Evolutionary conservation across 2,113 vertebrate genomes (phyloP).

Genomic region (Caracal caracal): DNA sequence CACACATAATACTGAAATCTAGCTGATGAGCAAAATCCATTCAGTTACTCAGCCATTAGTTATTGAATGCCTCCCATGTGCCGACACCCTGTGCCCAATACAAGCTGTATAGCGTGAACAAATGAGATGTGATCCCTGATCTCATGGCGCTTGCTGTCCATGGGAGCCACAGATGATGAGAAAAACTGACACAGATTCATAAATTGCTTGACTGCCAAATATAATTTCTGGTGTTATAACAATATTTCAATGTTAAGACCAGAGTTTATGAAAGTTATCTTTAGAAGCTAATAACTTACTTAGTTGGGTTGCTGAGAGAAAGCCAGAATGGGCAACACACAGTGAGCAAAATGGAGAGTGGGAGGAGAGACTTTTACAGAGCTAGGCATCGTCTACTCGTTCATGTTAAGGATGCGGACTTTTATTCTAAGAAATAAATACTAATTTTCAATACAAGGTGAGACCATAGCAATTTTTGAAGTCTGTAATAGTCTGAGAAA

Average conservation of each 20-base stretch:
- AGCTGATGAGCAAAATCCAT: neutral
- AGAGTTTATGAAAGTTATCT: neutral
- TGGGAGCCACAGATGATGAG: neutral
- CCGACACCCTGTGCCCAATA: neutral
- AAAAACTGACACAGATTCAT: neutral
- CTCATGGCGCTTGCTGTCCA: neutral
- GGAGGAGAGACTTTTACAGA: neutral
- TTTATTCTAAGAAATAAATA: neutral
- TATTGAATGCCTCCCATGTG: neutral
- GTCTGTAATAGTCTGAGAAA: neutral
- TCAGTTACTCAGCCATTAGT: neutral
- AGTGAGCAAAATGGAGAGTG: neutral
- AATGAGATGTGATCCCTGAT: neutral
- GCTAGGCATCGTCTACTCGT: neutral
- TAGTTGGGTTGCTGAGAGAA: neutral
- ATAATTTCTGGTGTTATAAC: neutral
- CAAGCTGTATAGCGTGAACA: neutral
- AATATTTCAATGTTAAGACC: neutral
- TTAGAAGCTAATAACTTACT: neutral
- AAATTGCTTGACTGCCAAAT: neutral
- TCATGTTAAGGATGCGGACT: neutral
- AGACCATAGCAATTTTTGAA: neutral
- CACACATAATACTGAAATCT: neutral
- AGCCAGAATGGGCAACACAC: neutral
- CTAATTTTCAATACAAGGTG: neutral